Conservation (phyloP, 2,888 invertebrate species). For the Cyclophora punctaria region DNA sequence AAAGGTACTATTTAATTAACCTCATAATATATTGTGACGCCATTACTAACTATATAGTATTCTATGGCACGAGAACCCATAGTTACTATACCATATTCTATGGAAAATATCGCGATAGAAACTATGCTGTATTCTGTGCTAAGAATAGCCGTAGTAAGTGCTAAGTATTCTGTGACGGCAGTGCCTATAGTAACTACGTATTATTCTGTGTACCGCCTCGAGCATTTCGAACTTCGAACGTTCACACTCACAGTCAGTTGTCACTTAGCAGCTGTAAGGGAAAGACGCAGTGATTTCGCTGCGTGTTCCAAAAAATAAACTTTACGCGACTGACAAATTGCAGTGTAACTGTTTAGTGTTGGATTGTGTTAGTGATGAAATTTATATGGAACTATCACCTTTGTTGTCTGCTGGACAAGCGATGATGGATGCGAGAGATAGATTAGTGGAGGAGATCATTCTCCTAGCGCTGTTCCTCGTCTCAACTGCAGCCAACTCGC, state of each 20-base stretch:
- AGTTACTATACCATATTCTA: too few species aligned
- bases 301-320: constrained; percentile 65
- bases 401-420: constrained; percentile 64
- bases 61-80: too few species aligned
- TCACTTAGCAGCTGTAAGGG: constrained; percentile 59
- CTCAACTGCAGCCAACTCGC: constrained; percentile 81
- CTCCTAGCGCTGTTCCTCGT: constrained; percentile 75
- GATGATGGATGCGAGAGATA: constrained; percentile 66
- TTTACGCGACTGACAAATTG: constrained; percentile 67
- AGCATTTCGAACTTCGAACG: constrained; percentile 6
- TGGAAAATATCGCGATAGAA: neutral
- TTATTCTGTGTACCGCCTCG: too few species aligned
- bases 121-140: neutral
- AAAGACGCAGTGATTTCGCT: constrained; percentile 64
- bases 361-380: constrained; percentile 66
- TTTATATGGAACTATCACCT: constrained; percentile 53
- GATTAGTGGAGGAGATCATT: constrained; percentile 64
- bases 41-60: too few species aligned
- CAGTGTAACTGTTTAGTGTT: constrained; percentile 63
- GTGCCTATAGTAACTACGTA: too few species aligned
- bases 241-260: constrained; percentile 47
- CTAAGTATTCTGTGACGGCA: neutral
- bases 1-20: too few species aligned
- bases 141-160: neutral
- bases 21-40: too few species aligned